phyloP scores from a whole-genome alignment of 2,888 invertebrate genomes.

The Myathropa florea region DNA sequence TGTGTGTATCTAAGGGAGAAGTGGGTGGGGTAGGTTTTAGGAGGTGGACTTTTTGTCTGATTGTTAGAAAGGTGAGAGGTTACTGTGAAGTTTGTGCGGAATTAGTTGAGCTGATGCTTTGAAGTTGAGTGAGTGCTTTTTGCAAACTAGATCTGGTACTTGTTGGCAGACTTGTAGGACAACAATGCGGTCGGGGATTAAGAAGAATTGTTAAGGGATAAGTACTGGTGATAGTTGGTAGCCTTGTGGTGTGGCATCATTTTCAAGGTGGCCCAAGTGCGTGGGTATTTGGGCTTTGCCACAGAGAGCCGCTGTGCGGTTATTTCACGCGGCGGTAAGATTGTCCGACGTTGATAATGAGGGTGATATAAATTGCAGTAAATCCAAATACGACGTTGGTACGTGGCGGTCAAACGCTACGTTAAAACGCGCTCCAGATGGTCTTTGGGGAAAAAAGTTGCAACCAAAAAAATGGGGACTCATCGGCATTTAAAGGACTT shows the following conservation, averaged over 20 bases:
- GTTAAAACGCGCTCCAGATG: no score
- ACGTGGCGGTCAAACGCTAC: no score
- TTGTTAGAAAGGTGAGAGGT: neutral
- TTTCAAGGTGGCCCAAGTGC: neutral
- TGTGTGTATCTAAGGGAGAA: neutral
- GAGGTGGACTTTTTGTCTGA: neutral
- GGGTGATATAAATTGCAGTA: no score
- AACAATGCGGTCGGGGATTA: neutral
- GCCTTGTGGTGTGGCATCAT: neutral
- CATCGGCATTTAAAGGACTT: no score
- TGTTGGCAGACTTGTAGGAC: neutral
- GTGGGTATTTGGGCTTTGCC: no score
- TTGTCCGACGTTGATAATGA: no score
- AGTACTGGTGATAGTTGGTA: neutral
- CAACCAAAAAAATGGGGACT: no score
- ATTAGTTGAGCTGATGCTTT: neutral
- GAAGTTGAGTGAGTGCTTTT: neutral
- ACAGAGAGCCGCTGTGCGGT: no score
- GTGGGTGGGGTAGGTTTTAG: neutral
- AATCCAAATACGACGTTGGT: no score
- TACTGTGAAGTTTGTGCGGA: neutral
- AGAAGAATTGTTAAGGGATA: neutral
- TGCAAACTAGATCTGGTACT: neutral
- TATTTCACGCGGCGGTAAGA: no score
- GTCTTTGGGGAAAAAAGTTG: no score